Percentiles rank a stretch among this genome's conserved stretches.
phyloP scores from a whole-genome alignment of 2,797 vertebrate genomes.

The Oreochromis grahami region DNA sequence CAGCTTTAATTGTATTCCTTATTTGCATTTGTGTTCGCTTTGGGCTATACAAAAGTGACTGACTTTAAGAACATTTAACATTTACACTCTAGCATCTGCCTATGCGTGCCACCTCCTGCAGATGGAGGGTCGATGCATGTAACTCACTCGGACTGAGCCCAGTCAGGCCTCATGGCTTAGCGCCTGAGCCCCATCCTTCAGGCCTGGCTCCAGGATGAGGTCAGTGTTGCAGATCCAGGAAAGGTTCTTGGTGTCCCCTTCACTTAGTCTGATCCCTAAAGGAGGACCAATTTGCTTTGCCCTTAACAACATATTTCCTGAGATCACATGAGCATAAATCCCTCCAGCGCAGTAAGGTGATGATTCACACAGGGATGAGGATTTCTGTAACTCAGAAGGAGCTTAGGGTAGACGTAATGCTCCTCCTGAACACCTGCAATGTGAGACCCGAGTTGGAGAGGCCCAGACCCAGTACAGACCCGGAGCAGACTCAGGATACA shows the following conservation, averaged over 20 bases:
- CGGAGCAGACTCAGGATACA: background rate
- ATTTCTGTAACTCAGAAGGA: background rate
- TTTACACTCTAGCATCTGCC: background rate
- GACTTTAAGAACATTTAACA: background rate
- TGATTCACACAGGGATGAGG: accelerated
- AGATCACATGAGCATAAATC: background rate
- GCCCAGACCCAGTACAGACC: background rate
- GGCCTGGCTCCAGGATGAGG: background rate
- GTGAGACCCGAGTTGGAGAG: background rate
- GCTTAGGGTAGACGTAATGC: accelerated
- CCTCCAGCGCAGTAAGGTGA: background rate
- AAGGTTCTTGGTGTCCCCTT: background rate
- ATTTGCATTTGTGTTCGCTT: background rate
- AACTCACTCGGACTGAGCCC: background rate
- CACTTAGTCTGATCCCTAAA: background rate
- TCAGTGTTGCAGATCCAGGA: background rate
- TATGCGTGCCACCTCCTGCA: background rate
- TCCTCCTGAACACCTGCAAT: background rate
- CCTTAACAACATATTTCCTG: background rate
- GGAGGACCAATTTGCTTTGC: background rate
- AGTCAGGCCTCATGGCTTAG: background rate
- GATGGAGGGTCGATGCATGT: background rate
- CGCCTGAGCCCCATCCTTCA: background rate
- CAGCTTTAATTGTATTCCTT: no score
- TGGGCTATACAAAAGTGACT: background rate